phyloP scores from a whole-genome alignment of 2,888 invertebrate species.

The Anorthoa munda region DNA sequence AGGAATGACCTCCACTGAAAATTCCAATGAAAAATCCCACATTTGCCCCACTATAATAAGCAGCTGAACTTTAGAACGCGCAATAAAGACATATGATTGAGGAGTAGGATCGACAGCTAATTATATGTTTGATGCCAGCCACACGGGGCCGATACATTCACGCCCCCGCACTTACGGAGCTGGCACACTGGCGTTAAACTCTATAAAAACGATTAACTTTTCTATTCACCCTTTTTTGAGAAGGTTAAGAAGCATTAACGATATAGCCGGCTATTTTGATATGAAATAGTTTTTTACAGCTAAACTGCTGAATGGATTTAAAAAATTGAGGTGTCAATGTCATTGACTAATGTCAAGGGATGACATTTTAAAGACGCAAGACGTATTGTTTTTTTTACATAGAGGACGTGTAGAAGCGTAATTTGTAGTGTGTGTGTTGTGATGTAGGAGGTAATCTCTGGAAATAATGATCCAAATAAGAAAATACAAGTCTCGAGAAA shows the following conservation, averaged over 20 bases:
- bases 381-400: no score
- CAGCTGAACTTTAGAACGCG: slow-evolving; percentile 34
- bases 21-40: slow-evolving; percentile 7
- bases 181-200: slow-evolving; percentile 36
- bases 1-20: slow-evolving; percentile 3
- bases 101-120: slow-evolving; percentile 67
- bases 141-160: slow-evolving; percentile 38
- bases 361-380: no score
- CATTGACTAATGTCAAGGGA: neutral
- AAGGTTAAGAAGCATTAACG: neutral
- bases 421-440: no score
- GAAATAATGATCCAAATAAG: neutral
- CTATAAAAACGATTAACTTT: slow-evolving; percentile 6
- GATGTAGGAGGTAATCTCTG: no score
- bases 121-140: slow-evolving; percentile 69
- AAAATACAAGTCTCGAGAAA: neutral
- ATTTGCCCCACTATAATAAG: slow-evolving; percentile 29
- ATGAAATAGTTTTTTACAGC: neutral
- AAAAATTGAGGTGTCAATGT: no score
- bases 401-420: no score
- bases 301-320: neutral
- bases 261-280: neutral
- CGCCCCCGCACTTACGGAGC: slow-evolving; percentile 38
- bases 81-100: slow-evolving; percentile 67
- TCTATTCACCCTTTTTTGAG: neutral